phyloP scores from a whole-genome alignment of 2,113 vertebrate species.

The Promerops cafer region DNA sequence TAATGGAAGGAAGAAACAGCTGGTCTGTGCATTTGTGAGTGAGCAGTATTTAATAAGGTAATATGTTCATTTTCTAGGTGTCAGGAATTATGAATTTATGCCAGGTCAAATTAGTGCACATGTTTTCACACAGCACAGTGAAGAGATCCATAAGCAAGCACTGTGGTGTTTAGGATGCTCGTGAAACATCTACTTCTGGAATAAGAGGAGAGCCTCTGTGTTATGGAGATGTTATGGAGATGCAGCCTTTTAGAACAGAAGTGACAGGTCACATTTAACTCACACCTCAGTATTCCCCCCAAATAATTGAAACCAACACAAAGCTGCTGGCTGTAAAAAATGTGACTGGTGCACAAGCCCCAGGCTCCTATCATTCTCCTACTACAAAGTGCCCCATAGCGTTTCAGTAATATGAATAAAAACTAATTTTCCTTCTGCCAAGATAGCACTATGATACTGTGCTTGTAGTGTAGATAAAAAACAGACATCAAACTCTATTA shows the following conservation, averaged over 20 bases:
- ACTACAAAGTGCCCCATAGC: neutral
- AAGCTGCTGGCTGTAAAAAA: neutral
- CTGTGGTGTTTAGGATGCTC: neutral
- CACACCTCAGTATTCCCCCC: neutral
- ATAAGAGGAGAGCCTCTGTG: neutral
- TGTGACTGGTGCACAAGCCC: neutral
- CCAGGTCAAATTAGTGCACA: slow-evolving; percentile 8
- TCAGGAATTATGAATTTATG: slow-evolving; percentile 19
- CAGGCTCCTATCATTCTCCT: neutral
- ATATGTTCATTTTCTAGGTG: slow-evolving; percentile 40
- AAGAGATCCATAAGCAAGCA: accelerated
- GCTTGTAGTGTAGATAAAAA: neutral
- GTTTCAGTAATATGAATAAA: neutral
- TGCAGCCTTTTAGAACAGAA: neutral
- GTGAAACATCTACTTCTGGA: neutral
- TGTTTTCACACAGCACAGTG: neutral
- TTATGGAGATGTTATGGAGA: neutral
- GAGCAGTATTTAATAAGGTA: slow-evolving; percentile 43
- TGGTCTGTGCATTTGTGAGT: slow-evolving; percentile 43
- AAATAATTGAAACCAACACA: neutral
- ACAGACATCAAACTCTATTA: neutral
- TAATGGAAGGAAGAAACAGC: slow-evolving; percentile 26
- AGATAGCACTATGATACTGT: neutral
- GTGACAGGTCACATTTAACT: neutral
- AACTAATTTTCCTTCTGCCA: neutral